Evolutionary conservation across 2,113 vertebrate species (phyloP), one percentile per base, ranked within the genome.

Genomic region (Amblyopsis rosae): DNA sequence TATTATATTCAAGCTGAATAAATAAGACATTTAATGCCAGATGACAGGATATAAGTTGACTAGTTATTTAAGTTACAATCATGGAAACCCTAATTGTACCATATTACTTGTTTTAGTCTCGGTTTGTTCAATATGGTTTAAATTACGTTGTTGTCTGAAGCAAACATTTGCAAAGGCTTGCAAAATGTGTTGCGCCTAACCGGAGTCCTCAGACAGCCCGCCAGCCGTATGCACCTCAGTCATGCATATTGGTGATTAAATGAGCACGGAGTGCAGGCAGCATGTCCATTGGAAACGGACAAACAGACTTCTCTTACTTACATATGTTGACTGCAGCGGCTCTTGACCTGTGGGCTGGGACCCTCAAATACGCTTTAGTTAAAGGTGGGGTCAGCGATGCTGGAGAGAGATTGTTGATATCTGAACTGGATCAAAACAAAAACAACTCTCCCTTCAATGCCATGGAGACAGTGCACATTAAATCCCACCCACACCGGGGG

Each of bases 101-200:
- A 6, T 41, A 58, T 57, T 51, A 9, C 10, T 16, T 19, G 9
- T 33, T 45, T 3, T 55, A 16, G 15, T 64, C 41, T 33, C 32
- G 1, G 0, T 49, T 41, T 41, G 35, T 41, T 41, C 1, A 41
- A 41, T 41, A 6, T 41, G 35, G 35, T 41, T 41, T 41, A 41
- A 41, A 41, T 41, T 41, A 41, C 7, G 17, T 49, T 58, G 48
- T 70, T 50, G 45, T 57, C 41, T 62, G 69, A 59, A 74, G 78
- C 67, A 76, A 83, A 82, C 79, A 84, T 83, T 80, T 75, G 66
- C 61, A 59, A 78, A 5, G 7, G 35, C 35, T 41, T 41, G 4
- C 35, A 41, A 41, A 26, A 41, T 41, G 35, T 5, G 4, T 41
- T 41, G 35, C 6, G 35, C 35, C 35, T 41, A 6, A 5, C 35